Conservation (phyloP, 1,140 invertebrate genomes). For the Brachionus manjavacas region DNA sequence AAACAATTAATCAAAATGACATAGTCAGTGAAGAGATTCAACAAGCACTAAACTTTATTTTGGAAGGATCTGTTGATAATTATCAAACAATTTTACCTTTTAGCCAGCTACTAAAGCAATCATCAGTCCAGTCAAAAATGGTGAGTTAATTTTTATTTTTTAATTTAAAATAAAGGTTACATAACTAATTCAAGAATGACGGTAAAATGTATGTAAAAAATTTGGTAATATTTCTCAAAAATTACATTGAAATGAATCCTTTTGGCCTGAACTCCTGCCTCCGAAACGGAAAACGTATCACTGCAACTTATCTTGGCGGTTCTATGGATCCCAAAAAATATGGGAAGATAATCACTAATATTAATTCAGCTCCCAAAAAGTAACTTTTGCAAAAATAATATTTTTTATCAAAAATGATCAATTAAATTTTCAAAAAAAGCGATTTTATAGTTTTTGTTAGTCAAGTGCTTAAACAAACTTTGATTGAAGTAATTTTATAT, state of each 20-base stretch:
- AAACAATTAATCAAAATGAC: constrained; percentile 39
- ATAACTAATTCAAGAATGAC: not conserved
- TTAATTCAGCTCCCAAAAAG: not conserved
- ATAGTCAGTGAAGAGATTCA: constrained; percentile 25
- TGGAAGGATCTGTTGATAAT: constrained; percentile 28
- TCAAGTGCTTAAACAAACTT: constrained; percentile 37
- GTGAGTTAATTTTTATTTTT: not conserved
- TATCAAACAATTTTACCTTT: constrained; percentile 33
- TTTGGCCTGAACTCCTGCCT: constrained; percentile 19
- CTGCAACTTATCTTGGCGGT: not conserved
- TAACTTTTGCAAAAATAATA: not conserved
- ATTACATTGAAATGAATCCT: constrained; percentile 32
- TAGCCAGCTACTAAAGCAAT: constrained; percentile 19
- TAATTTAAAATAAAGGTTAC: no score
- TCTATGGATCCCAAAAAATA: constrained; percentile 27
- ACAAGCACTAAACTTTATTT: constrained; percentile 31
- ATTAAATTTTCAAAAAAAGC: not conserved
- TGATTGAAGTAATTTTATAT: not conserved
- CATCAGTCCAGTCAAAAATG: constrained; percentile 30
- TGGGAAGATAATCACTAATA: constrained; percentile 9
- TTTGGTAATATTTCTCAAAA: constrained; percentile 21
- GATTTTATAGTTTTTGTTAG: constrained; percentile 15
- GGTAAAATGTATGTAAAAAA: constrained; percentile 33
- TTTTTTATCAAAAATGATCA: not conserved
- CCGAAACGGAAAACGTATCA: constrained; percentile 19